A percentile compares a stretch with the other conserved stretches of the same genome.
Evolutionary conservation across 2,888 invertebrate genomes (phyloP).

Genomic region (Thereva nobilitata): DNA sequence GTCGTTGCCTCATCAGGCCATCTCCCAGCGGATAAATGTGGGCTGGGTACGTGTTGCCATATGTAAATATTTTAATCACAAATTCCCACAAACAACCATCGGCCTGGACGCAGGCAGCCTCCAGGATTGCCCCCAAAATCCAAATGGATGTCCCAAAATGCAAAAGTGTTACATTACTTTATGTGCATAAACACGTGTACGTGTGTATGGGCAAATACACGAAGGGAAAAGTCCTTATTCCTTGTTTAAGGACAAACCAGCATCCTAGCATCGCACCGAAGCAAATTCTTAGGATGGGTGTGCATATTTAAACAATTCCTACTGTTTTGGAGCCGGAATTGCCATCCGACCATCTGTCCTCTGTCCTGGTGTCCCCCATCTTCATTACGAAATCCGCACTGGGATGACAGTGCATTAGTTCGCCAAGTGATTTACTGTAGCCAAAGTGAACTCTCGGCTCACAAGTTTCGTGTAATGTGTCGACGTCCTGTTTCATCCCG

Average conservation of each 20-base stretch:
- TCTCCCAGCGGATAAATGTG: not conserved
- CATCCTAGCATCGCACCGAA: conserved; percentile 1
- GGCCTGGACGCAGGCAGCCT: conserved; percentile 15
- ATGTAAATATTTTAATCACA: conserved; percentile 33
- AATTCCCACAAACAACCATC: conserved; percentile 24
- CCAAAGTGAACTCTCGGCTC: conserved; percentile 18
- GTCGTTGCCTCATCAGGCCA: not conserved
- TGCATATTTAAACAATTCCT: conserved; percentile 23
- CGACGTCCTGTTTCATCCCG: conserved; percentile 9
- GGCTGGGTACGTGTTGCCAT: conserved; percentile 13
- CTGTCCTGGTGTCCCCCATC: conserved; percentile 5
- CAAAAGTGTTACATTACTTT: too few relatives aligned
- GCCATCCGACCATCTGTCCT: conserved; percentile 5
- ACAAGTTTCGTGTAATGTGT: conserved; percentile 30
- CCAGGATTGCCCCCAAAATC: conserved; percentile 9
- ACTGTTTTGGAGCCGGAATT: conserved; percentile 8
- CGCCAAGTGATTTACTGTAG: conserved; percentile 28
- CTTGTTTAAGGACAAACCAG: conserved; percentile 9
- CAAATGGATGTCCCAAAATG: too few relatives aligned
- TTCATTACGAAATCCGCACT: conserved; percentile 29
- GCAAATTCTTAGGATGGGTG: conserved; percentile 28
- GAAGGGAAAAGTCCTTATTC: not conserved
- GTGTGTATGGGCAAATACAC: not conserved
- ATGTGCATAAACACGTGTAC: not conserved
- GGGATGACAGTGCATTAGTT: conserved; percentile 34